Base-by-base conservation (phyloP, 2,797 vertebrate genomes). In the Melanotaenia trifasciata region DNA sequence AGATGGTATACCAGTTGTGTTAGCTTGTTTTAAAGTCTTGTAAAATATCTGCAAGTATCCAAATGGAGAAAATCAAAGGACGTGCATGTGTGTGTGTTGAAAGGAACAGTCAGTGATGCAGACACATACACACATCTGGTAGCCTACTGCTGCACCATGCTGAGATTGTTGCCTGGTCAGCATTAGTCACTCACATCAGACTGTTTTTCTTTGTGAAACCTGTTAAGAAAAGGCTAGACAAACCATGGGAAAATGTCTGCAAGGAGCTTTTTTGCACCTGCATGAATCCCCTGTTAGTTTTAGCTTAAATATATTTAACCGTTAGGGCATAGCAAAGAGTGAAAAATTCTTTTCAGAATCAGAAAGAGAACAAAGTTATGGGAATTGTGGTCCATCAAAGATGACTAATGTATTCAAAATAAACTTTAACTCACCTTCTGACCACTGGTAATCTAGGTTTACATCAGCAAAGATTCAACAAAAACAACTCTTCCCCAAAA, bases 91-190 rank as follows among this genome's bases (percentile, higher is more conserved):
- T 40, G 61, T 65, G 66, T 70, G 69, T 69, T 68, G 38, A 70
- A 66, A 68, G 82, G 83, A 84, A 86, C 54, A 85, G 69, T 72
- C 72, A 67, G 67, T 54, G 64, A 86, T 79, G 73, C 79, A 84
- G 58, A 82, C 64, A 32, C 30, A 26, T 26, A 54, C 71, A 81
- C 78, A 90, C 78, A 81, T 90, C 80, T 91, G 89, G 86, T 71
- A 43, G 72, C 78, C 56, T 43, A 74, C 40, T 62, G 83, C 61
- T 67, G 76, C 80, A 62, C 70, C 87, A 80, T 40, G 76, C 76
- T 70, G 84, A 79, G 84, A 62, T 64, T 38, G 65, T 58, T 60
- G 86, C 86, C 81, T 78, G 84, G 85, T 92, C 91, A 91, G 90
- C 89, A 80, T 87, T 83, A 87, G 28, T 89, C 82, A 86, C 76